A percentile compares a stretch with the other conserved stretches of the same genome.
These are phyloP conservation scores for Cataglyphis rosenhaueri DNA, from an alignment of 2,888 invertebrate species.

Conservation along the genomic window DNA sequence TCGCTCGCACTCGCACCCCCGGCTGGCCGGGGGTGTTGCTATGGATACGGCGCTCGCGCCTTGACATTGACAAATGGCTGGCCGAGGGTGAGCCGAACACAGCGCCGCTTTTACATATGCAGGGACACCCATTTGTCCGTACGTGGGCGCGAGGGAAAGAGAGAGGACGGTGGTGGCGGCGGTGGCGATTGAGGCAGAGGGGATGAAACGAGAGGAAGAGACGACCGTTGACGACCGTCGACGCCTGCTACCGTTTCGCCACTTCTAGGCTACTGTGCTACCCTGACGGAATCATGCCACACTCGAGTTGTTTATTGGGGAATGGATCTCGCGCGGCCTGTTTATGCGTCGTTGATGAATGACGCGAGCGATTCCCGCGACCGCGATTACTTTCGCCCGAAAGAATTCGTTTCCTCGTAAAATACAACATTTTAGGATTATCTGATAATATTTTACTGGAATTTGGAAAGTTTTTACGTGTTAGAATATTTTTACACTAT, in stretches of 20 bases:
- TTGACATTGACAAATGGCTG: conserved; percentile 86
- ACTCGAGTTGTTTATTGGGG: conserved; percentile 51
- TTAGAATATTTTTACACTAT: not conserved
- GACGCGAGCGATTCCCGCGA: conserved; percentile 19
- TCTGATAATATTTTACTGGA: not conserved
- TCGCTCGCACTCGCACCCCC: conserved; percentile 71
- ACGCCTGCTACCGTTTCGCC: conserved; percentile 57
- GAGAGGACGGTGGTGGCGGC: conserved; percentile 54
- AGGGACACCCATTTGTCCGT: conserved; percentile 86
- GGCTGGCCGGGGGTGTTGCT: conserved; percentile 83
- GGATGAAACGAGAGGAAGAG: conserved; percentile 43
- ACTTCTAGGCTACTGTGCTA: conserved; percentile 75
- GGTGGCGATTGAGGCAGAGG: conserved; percentile 49
- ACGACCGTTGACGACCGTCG: conserved; percentile 60
- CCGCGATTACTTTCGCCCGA: conserved; percentile 11
- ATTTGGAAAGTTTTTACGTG: not conserved
- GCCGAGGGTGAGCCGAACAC: conserved; percentile 85
- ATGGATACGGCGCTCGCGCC: conserved; percentile 85
- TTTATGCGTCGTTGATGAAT: conserved; percentile 38
- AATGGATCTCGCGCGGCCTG: conserved; percentile 27
- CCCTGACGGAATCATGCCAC: conserved; percentile 59
- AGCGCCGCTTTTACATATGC: conserved; percentile 86
- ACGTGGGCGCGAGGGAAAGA: conserved; percentile 76
- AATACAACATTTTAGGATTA: not conserved
- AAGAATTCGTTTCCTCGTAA: not conserved